phyloP scores from a whole-genome alignment of 2,113 vertebrate genomes.

The Poeciliopsis turrubarensis region DNA sequence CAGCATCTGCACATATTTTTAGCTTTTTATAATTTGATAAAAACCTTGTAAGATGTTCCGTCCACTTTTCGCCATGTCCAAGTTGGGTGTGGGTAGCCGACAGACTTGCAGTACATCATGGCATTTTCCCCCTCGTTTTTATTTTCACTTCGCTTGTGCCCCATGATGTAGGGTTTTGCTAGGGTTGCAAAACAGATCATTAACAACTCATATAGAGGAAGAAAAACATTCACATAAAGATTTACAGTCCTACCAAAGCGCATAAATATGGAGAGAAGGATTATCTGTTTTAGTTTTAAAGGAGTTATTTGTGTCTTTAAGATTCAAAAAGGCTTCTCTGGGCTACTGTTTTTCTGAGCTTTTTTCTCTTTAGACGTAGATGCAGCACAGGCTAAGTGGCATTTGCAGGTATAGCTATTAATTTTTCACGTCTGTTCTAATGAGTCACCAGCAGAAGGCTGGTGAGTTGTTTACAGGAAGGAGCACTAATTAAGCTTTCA shows the following conservation, averaged over 20 bases:
- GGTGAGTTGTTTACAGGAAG: neutral
- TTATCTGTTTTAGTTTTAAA: too few relatives aligned
- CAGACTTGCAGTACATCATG: conserved; percentile 93
- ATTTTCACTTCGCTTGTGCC: conserved; percentile 96
- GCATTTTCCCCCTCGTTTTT: conserved; percentile 95
- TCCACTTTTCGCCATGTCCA: conserved; percentile 92
- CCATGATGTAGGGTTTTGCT: conserved; percentile 91
- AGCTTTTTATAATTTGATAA: neutral
- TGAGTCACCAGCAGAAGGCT: neutral
- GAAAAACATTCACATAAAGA: conserved; percentile 16
- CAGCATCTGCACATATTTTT: neutral
- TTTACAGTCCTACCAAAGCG: neutral
- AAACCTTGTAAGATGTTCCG: conserved; percentile 78
- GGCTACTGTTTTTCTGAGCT: too few relatives aligned
- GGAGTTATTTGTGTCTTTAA: too few relatives aligned
- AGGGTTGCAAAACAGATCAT: conserved; percentile 46
- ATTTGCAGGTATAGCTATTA: neutral
- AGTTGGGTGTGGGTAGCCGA: conserved; percentile 92
- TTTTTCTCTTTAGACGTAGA: neutral
- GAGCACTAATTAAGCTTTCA: neutral
- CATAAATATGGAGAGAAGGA: too few relatives aligned
- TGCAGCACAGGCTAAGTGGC: neutral
- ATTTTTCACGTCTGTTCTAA: too few relatives aligned
- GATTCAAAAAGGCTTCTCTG: too few relatives aligned
- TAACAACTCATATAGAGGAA: conserved; percentile 28